A percentile compares a stretch with the other conserved stretches of the same genome.
Evolutionary conservation across 2,888 invertebrate species (phyloP).

Genomic region (Tholera decimalis): DNA sequence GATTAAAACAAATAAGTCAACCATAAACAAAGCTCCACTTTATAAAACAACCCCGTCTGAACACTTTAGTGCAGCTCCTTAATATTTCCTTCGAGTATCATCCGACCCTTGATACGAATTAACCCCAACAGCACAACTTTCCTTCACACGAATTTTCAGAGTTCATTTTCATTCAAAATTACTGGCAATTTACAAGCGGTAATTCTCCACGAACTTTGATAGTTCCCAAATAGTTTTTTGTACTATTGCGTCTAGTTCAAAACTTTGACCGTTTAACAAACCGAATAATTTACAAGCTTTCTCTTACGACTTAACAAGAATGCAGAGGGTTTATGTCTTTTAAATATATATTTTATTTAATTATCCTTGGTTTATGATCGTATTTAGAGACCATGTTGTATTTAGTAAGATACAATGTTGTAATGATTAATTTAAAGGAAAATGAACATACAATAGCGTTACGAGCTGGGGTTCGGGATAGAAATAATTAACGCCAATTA

Average conservation of each 20-base stretch:
- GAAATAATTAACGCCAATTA: too few relatives aligned
- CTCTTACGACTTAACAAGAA: constrained; percentile 45
- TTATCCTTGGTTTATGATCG: background rate
- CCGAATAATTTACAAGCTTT: constrained; percentile 66
- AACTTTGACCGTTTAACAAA: constrained; percentile 70
- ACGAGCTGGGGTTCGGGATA: too few relatives aligned
- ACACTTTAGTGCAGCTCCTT: constrained; percentile 36
- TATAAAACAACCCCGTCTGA: constrained; percentile 29
- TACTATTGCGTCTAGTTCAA: constrained; percentile 76
- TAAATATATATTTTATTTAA: background rate
- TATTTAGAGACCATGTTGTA: background rate
- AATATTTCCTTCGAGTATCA: constrained; percentile 51
- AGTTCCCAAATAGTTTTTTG: constrained; percentile 81
- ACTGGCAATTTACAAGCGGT: constrained; percentile 80
- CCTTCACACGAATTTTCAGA: constrained; percentile 76
- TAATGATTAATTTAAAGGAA: background rate
- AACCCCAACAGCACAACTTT: constrained; percentile 67
- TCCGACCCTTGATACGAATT: constrained; percentile 62
- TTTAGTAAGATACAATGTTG: background rate
- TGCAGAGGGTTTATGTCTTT: constrained; percentile 12
- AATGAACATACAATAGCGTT: too few relatives aligned
- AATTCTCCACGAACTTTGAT: constrained; percentile 79
- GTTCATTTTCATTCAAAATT: constrained; percentile 79
- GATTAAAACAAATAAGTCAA: background rate
- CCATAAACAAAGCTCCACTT: constrained; percentile 7